A percentile compares a stretch with the other conserved stretches of the same genome.
These are phyloP conservation scores for Drosophila bocki DNA, from an alignment of 1,140 invertebrate species.

Conservation along the genomic window DNA sequence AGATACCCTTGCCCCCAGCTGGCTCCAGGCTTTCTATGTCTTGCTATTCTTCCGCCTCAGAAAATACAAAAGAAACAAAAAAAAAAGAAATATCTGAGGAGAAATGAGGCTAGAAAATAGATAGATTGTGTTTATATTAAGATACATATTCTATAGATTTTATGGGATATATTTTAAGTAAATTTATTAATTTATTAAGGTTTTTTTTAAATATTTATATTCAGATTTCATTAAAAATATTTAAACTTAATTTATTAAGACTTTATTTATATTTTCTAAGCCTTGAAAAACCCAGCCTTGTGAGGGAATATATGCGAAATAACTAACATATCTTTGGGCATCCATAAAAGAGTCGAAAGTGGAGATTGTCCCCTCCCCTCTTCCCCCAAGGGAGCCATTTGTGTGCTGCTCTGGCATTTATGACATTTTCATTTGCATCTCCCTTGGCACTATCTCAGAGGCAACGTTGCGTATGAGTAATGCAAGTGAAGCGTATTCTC, in stretches of 20 bases:
- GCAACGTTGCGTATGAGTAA: conserved; percentile 11
- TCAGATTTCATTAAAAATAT: not conserved
- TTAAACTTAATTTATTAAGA: not conserved
- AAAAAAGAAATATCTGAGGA: not conserved
- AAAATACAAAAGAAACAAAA: not conserved
- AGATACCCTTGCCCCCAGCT: not conserved
- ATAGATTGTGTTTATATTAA: too few species aligned
- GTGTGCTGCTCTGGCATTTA: conserved; percentile 12
- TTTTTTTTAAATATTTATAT: too few species aligned
- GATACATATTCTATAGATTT: too few species aligned
- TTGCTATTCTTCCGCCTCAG: not conserved
- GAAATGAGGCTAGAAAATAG: not conserved
- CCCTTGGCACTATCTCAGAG: not conserved
- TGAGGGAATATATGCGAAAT: not conserved
- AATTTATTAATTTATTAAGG: too few species aligned
- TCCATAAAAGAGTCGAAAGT: not conserved
- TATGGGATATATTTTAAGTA: too few species aligned
- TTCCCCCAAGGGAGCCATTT: not conserved
- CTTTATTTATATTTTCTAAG: not conserved
- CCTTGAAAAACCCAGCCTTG: not conserved
- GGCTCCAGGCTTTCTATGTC: not conserved
- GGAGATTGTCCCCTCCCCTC: not conserved
- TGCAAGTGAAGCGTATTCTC: not conserved
- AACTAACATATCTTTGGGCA: not conserved
- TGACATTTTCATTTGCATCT: conserved; percentile 10